Percentiles rank a stretch among this genome's conserved stretches.
Evolutionary conservation across 2,113 vertebrate genomes (phyloP).

Genomic region (Falco punctatus): DNA sequence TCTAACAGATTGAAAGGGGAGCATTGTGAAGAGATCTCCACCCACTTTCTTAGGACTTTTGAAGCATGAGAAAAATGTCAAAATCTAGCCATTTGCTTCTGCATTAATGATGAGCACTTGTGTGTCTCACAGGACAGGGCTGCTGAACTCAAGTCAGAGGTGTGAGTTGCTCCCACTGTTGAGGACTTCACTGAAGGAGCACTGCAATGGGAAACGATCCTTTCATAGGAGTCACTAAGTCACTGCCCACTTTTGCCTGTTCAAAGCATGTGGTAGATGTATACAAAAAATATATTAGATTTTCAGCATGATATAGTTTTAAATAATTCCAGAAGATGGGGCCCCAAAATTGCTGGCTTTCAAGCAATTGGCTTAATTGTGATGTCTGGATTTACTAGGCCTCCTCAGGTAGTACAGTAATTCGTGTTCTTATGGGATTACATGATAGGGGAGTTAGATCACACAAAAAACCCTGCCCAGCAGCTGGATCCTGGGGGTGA

Average conservation of each 20-base stretch:
- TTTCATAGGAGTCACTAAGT: not conserved
- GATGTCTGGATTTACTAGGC: not conserved
- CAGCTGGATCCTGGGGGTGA: not conserved
- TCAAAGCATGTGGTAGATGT: not conserved
- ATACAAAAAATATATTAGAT: not conserved
- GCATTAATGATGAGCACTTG: rapidly evolving
- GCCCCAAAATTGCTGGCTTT: not conserved
- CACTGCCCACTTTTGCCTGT: not conserved
- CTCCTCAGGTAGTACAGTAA: not conserved
- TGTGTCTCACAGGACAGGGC: not conserved
- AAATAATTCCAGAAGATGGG: not conserved
- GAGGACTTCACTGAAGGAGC: not conserved
- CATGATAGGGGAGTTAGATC: not conserved
- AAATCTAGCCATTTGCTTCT: not conserved
- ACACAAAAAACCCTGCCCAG: not conserved
- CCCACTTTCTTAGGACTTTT: not conserved
- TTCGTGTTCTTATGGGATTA: not conserved
- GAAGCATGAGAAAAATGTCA: not conserved
- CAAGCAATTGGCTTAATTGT: not conserved
- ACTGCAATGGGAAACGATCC: not conserved
- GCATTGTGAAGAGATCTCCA: not conserved
- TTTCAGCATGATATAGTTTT: not conserved
- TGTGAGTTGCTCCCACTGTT: not conserved
- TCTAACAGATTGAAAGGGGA: not conserved
- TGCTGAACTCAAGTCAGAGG: not conserved